Percentiles rank a stretch among this genome's conserved stretches.
Evolutionary conservation across 2,888 invertebrate species (phyloP).

Genomic region (Phorcus lineatus): DNA sequence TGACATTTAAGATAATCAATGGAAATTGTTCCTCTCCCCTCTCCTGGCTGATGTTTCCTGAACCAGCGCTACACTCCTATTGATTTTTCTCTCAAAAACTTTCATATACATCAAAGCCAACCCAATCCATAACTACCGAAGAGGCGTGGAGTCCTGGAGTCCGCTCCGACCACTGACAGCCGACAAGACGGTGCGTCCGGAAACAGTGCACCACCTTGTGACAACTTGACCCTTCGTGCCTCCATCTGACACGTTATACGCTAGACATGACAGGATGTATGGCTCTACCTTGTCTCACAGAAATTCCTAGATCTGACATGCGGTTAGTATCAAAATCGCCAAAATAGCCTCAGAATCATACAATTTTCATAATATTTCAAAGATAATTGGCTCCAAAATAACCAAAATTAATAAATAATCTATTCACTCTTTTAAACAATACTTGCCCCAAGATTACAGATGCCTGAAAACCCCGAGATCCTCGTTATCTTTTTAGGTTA

Average conservation of each 20-base stretch:
- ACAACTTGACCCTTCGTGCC: not conserved
- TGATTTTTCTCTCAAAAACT: conserved; percentile 16
- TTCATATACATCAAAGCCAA: conserved; percentile 1
- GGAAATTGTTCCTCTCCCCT: conserved; percentile 57
- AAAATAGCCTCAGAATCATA: too few species aligned
- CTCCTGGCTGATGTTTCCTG: not conserved
- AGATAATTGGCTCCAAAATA: too few species aligned
- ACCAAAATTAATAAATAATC: too few species aligned
- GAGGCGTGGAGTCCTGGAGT: not conserved
- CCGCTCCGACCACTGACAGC: not conserved
- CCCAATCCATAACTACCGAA: not conserved
- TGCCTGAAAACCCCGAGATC: too few species aligned
- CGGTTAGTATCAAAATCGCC: too few species aligned
- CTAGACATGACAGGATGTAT: too few species aligned
- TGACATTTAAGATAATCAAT: conserved; percentile 54
- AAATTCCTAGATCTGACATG: too few species aligned
- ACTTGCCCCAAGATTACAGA: too few species aligned
- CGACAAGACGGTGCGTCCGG: not conserved
- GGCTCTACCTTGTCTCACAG: too few species aligned
- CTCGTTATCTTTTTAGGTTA: too few species aligned
- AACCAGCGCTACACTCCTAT: not conserved
- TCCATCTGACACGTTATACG: not conserved
- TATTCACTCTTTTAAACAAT: too few species aligned
- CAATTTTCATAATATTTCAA: too few species aligned
- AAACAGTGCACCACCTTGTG: not conserved